Evolutionary conservation across 2,113 vertebrate genomes (phyloP), one percentile per base, ranked within the genome.

Genomic region (Larimichthys polyactis): DNA sequence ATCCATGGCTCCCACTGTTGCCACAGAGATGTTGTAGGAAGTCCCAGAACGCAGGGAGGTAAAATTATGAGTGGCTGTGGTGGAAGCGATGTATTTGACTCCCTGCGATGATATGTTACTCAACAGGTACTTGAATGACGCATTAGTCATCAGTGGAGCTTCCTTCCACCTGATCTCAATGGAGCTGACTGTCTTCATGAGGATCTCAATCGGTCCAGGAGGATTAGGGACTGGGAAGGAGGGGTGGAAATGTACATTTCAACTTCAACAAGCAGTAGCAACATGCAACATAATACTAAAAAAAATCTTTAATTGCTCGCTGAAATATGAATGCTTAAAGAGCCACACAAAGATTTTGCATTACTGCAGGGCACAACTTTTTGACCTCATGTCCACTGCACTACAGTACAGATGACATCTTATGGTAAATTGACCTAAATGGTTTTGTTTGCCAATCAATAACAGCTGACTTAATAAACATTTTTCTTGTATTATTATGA

Each of bases 191-290:
- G 81, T 91, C 60, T 79, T 90, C 2, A 0, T 10, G 22, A 71
- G 17, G 46, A 91, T 58, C 5, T 7, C 3, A 43, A 95, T 87
- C 0, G 0, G 0, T 16, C 94, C 94, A 0, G 95, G 94, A 71
- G 84, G 72, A 71, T 93, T 95, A 2, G 95, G 95, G 89, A 82
- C 95, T 95, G 69, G 12, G 20, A 24, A 36, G 40, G n/a, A 29
- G 43, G 63, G 49, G 10, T 7, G 32, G 27, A 17, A 82, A 15
- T 52, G 10, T 11, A 0, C 11, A 44, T 1, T 12, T 49, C 49
- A 19, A 3, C 27, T 24, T 57, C 22, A 76, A n/a, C 3, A 54
- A 76, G 40, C 11, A 54, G 8, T 15, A 32, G 32, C 32, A 32
- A 32, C 36, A 40, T 40, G 11, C 9, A 24, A 27, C 11, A 32